A percentile compares a stretch with the other conserved stretches of the same genome.
Evolutionary conservation across 2,797 vertebrate species (phyloP).

Genomic region (Synanceia verrucosa): DNA sequence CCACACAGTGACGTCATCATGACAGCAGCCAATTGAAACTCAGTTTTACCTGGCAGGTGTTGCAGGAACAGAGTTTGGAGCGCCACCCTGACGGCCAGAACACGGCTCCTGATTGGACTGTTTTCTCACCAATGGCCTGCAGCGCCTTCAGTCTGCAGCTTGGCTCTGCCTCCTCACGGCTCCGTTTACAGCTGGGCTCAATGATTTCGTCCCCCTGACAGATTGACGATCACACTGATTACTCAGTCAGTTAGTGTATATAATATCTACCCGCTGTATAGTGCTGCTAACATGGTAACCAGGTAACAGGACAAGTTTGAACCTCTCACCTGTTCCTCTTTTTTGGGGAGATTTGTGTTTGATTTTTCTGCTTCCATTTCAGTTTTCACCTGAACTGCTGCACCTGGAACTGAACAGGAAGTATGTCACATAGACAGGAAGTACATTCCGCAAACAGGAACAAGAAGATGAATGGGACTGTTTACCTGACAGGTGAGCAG

Average conservation of each 20-base stretch:
- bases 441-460: background rate
- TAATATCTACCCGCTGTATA: background rate
- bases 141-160: slow-evolving; percentile 85
- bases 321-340: slow-evolving; percentile 36
- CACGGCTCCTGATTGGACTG: slow-evolving; percentile 83
- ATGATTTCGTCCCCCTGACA: slow-evolving; percentile 52
- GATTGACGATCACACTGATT: background rate
- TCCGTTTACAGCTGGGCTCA: slow-evolving; percentile 68
- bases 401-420: slow-evolving; percentile 56
- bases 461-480: background rate
- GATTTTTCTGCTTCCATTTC: slow-evolving; percentile 36
- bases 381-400: slow-evolving; percentile 51
- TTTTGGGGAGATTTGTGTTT: background rate
- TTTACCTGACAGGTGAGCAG: slow-evolving; percentile 86
- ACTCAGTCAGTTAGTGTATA: background rate
- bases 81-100: slow-evolving; percentile 94
- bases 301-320: no score
- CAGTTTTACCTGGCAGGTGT: slow-evolving; percentile 85
- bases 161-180: slow-evolving; percentile 57
- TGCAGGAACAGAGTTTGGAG: slow-evolving; percentile 89
- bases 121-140: slow-evolving; percentile 63
- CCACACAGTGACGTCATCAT: background rate
- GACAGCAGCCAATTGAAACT: background rate
- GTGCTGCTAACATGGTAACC: background rate
- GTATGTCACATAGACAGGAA: background rate